These are phyloP conservation scores for Caligus rogercresseyi DNA, from an alignment of 1,140 invertebrate genomes.

Conservation along the genomic window DNA sequence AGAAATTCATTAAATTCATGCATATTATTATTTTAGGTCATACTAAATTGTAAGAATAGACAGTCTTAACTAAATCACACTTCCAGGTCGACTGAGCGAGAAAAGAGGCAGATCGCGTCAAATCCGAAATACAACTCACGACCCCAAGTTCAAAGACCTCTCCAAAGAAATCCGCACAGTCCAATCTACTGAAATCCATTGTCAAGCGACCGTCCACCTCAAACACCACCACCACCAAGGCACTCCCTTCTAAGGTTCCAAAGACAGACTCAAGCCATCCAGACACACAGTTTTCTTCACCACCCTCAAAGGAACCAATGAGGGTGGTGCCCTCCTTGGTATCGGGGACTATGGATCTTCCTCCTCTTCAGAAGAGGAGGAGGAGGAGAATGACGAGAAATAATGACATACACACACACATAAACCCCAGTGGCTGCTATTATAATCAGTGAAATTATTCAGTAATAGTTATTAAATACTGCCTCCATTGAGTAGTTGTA, in stretches of 20 bases:
- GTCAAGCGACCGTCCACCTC: neutral
- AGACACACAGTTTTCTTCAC: neutral
- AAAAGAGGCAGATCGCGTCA: neutral
- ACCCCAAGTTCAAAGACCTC: neutral
- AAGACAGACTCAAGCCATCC: neutral
- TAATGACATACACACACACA: no score
- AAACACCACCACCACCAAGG: neutral
- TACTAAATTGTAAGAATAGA: no score
- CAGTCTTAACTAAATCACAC: no score
- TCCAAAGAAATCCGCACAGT: neutral
- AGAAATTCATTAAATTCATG: no score
- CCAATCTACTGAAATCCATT: constrained; percentile 1
- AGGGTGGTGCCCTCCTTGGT: neutral
- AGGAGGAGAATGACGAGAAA: neutral
- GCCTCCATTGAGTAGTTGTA: no score
- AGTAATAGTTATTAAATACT: no score
- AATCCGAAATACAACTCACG: neutral
- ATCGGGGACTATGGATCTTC: constrained; percentile 5
- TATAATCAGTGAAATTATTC: no score
- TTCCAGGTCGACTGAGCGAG: neutral
- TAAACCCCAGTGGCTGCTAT: no score
- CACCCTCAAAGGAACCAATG: neutral
- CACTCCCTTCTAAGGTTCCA: neutral
- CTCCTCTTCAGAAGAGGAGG: neutral
- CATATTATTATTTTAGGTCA: no score